A percentile compares a stretch with the other conserved stretches of the same genome.
Evolutionary conservation across 2,888 invertebrate genomes (phyloP).

Genomic region (Amiota mariae): DNA sequence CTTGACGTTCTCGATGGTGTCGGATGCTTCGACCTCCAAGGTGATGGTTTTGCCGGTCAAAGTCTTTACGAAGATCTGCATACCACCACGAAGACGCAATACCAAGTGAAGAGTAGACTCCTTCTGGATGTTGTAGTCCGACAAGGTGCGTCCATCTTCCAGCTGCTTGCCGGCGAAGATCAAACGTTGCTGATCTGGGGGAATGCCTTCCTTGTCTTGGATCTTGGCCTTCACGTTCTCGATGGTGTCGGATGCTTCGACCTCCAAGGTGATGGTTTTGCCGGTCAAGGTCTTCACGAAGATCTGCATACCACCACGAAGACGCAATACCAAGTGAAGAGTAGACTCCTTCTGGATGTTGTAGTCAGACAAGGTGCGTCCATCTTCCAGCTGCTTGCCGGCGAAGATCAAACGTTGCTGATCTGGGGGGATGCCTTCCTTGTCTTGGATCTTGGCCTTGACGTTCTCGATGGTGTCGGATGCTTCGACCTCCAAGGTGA

Average conservation of each 20-base stretch:
- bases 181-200: conserved; percentile 63
- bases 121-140: conserved; percentile 63
- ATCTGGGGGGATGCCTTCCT: conserved; percentile 61
- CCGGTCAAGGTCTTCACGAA: conserved; percentile 23
- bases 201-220: conserved; percentile 63
- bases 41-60: conserved; percentile 61
- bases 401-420: conserved; percentile 61
- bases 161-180: conserved; percentile 63
- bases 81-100: conserved; percentile 50
- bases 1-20: conserved; percentile 59
- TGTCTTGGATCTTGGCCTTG: conserved; percentile 60
- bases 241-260: conserved; percentile 31
- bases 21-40: conserved; percentile 53
- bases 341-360: conserved; percentile 42
- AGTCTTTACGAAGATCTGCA: conserved; percentile 68
- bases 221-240: conserved; percentile 64
- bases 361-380: conserved; percentile 81
- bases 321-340: conserved; percentile 44
- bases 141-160: conserved; percentile 61
- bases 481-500: conserved; percentile 58
- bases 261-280: conserved; percentile 18
- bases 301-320: conserved; percentile 16
- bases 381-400: conserved; percentile 80
- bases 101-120: conserved; percentile 62
- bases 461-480: conserved; percentile 61